Evolutionary conservation across 2,797 vertebrate species (phyloP).

Genomic region (Oreochromis grahami): DNA sequence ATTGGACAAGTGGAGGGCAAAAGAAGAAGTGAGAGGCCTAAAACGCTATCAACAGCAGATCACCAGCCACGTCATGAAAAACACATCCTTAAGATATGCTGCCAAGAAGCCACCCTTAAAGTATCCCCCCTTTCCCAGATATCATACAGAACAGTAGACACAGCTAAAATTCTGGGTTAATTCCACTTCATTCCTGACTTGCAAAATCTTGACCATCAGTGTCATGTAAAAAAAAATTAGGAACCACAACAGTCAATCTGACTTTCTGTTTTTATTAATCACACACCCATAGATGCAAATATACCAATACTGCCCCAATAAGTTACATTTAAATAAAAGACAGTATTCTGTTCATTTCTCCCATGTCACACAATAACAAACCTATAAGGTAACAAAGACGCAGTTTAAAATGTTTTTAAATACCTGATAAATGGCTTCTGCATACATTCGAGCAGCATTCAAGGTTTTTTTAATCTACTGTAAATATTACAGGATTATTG

Average conservation of each 20-base stretch:
- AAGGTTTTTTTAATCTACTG: neutral
- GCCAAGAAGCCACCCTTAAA: neutral
- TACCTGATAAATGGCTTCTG: conserved; percentile 52
- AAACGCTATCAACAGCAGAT: neutral
- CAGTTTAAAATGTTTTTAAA: conserved; percentile 7
- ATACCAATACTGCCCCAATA: conserved; percentile 65
- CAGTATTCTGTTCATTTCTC: conserved; percentile 40
- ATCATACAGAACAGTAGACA: neutral
- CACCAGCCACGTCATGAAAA: neutral
- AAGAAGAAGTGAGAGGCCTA: neutral
- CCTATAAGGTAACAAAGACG: conserved; percentile 51
- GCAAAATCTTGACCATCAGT: neutral
- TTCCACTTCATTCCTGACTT: neutral
- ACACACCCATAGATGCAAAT: conserved; percentile 54
- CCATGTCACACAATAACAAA: conserved; percentile 48
- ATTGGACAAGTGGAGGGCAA: no score
- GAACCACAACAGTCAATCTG: neutral
- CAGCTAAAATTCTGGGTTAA: neutral
- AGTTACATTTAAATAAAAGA: conserved; percentile 76
- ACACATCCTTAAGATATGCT: neutral
- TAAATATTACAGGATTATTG: conserved; percentile 64
- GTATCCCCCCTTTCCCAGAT: neutral
- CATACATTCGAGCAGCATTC: neutral
- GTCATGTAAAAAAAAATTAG: neutral
- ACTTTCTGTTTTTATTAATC: conserved; percentile 45